These are phyloP conservation scores for Megaceryle maxima DNA, from an alignment of 2,113 vertebrate species.

Conservation along the genomic window DNA sequence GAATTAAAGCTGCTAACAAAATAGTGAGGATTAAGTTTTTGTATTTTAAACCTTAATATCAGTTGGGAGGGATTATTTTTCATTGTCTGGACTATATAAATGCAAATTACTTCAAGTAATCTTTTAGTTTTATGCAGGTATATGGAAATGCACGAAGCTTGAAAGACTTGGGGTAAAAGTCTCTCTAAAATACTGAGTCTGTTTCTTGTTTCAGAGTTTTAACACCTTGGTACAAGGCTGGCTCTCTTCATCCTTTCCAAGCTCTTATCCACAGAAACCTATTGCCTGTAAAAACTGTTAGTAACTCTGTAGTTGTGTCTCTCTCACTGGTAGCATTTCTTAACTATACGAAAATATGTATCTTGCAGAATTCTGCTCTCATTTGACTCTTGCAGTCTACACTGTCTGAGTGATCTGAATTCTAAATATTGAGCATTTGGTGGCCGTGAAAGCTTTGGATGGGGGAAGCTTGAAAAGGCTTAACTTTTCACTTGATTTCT, in stretches of 20 bases:
- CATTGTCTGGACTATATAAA: background rate
- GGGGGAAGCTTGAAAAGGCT: background rate
- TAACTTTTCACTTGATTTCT: background rate
- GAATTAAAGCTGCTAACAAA: background rate
- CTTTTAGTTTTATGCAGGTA: background rate
- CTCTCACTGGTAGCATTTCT: background rate
- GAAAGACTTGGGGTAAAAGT: background rate
- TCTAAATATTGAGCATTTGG: background rate
- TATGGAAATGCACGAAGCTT: background rate
- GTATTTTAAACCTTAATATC: background rate
- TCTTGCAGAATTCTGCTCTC: background rate
- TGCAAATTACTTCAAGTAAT: background rate
- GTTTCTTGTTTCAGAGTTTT: background rate
- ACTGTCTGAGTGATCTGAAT: background rate
- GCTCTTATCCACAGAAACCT: background rate
- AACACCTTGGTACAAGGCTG: background rate
- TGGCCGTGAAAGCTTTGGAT: background rate
- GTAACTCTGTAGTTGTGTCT: background rate
- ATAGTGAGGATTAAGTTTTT: background rate
- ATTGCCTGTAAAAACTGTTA: background rate
- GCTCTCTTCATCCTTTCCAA: background rate
- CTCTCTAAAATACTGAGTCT: background rate
- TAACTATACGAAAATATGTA: background rate
- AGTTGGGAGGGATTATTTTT: background rate
- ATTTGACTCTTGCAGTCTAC: background rate